These are phyloP conservation scores for Canis aureus DNA, from an alignment of 2,113 vertebrate species.

Conservation along the genomic window DNA sequence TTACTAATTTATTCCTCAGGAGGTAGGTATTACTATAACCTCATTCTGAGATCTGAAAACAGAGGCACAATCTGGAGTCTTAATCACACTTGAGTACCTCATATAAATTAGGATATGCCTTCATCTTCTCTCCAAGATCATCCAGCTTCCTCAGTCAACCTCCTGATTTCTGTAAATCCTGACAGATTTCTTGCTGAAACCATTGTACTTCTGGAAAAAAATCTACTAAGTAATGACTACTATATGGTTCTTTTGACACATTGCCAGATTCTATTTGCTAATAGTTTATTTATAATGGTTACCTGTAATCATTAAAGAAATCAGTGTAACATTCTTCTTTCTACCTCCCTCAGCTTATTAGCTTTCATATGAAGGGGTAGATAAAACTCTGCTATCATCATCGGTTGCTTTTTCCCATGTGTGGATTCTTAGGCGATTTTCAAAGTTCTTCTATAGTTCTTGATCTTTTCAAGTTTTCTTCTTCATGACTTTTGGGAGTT, in stretches of 20 bases:
- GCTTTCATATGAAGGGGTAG: not conserved
- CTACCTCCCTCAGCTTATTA: not conserved
- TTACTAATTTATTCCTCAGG: not conserved
- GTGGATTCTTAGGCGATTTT: not conserved
- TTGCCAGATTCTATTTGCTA: not conserved
- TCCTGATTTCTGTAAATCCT: not conserved
- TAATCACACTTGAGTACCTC: not conserved
- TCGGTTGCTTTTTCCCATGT: not conserved
- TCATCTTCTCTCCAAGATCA: not conserved
- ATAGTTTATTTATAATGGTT: not conserved
- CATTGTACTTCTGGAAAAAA: not conserved
- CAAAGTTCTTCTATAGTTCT: not conserved
- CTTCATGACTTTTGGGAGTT: not conserved
- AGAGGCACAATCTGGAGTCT: not conserved
- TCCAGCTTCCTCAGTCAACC: not conserved
- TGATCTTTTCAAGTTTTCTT: conserved; percentile 4
- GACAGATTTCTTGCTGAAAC: not conserved
- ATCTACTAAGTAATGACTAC: not conserved
- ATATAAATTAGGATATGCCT: not conserved
- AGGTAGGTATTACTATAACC: not conserved
- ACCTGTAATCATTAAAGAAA: not conserved
- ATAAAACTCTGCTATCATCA: not conserved
- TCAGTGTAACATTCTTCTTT: not conserved
- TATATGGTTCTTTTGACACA: not conserved
- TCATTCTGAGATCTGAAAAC: not conserved